Evolutionary conservation across 2,888 invertebrate species (phyloP), one percentile per base, ranked within the genome.

Genomic region (Zelleria hepariella): DNA sequence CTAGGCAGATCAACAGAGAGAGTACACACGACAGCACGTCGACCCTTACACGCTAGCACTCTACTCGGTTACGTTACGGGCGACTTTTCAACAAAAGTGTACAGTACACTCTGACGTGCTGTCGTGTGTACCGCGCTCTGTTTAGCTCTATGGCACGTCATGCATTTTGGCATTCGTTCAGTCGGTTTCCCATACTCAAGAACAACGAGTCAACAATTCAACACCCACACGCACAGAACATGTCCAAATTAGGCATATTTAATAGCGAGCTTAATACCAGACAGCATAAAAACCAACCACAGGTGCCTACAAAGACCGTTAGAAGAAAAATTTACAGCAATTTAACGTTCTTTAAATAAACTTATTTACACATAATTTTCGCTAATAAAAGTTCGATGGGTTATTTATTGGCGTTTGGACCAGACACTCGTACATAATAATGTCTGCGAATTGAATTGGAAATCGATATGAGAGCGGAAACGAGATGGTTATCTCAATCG

Each of bases 171-270:
- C n/a, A n/a, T n/a, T n/a, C n/a, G n/a, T n/a, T n/a, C n/a, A n/a
- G n/a, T n/a, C n/a, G n/a, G n/a, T n/a, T n/a, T n/a, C n/a, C 24
- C 18, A 18, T 18, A 26, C 18, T 27, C 55, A 27, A 42, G 32
- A 21, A 32, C 55, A 42, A 2, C 26, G 0, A 2, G 24, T 53
- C 20, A 27, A 55, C 55, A 23, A 18, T 48, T 47, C 21, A 47
- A 47, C 57, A 47, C 57, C 57, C 47, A 57, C 47, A 57, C 57
- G 57, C 57, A 47, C 15, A 8, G n/a, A 6, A 57, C 42, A 23
- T 32, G 42, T 15, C 42, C 57, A 57, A 57, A 47, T 57, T 48
- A 57, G 57, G 57, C 57, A 47, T 47, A 15, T 42, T 42, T 42
- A 57, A 57, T 57, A 48, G 24, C 24, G 24, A n/a, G 24, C 32